These are phyloP conservation scores for Agriopis aurantiaria DNA, from an alignment of 2,888 invertebrate genomes.

Conservation along the genomic window DNA sequence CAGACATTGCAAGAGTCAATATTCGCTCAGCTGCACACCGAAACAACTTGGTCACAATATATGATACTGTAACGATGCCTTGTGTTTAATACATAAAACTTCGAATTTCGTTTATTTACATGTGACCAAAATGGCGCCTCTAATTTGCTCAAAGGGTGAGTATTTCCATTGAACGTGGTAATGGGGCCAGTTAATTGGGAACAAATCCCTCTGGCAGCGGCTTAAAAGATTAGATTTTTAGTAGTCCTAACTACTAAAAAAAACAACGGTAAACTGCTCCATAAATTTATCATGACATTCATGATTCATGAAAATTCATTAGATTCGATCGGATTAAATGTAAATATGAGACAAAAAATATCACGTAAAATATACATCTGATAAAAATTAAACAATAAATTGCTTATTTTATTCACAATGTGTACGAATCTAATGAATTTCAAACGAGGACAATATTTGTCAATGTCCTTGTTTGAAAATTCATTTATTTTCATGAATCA, in stretches of 20 bases:
- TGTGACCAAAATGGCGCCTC: too few species aligned
- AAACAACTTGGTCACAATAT: not conserved
- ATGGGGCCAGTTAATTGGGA: too few species aligned
- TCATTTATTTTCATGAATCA: conserved; percentile 8
- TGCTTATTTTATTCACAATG: conserved; percentile 5
- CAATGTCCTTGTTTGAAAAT: not conserved
- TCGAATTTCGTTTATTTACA: too few species aligned
- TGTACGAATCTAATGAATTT: conserved; percentile 28
- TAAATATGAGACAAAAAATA: not conserved
- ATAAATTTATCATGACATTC: conserved; percentile 12
- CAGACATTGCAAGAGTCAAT: conserved; percentile 52
- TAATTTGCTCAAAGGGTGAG: too few species aligned
- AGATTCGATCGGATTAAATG: too few species aligned
- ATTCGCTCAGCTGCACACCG: conserved; percentile 49
- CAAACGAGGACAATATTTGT: conserved; percentile 18
- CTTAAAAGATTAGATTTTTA: too few species aligned
- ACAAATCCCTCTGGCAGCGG: too few species aligned
- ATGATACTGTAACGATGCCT: not conserved
- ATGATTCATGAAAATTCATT: conserved; percentile 13
- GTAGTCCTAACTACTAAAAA: too few species aligned
- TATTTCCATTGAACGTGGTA: too few species aligned
- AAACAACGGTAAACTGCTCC: conserved; percentile 8
- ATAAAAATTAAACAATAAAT: not conserved
- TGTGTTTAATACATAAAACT: too few species aligned
- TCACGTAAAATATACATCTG: not conserved